Conservation (phyloP, 2,888 invertebrate genomes). For the Cephonodes hylas region DNA sequence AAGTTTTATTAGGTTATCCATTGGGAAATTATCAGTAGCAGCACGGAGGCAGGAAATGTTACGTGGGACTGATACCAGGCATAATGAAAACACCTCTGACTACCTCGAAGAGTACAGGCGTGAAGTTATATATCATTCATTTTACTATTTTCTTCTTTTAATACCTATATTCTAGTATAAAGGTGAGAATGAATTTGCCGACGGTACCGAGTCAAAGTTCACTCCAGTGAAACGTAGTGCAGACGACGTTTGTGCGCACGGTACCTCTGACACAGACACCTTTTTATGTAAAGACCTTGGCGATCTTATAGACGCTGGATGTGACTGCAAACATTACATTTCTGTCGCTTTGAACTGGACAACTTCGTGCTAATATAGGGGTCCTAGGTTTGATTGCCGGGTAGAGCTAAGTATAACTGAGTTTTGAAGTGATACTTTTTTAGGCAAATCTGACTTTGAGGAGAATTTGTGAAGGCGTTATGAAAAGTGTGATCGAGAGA, state of each 20-base stretch:
- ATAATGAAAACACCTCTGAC: neutral
- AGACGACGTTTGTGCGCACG: slow-evolving; percentile 69
- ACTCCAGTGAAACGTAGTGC: slow-evolving; percentile 63
- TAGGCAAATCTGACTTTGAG: too few relatives aligned
- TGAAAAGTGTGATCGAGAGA: too few relatives aligned
- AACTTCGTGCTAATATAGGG: too few relatives aligned
- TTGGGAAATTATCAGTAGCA: too few relatives aligned
- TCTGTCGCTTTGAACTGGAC: neutral
- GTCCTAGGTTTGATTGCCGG: too few relatives aligned
- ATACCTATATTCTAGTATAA: neutral
- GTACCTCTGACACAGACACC: slow-evolving; percentile 70
- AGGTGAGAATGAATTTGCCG: slow-evolving; percentile 30
- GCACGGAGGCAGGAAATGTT: neutral
- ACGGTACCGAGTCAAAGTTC: slow-evolving; percentile 52
- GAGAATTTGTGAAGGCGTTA: too few relatives aligned
- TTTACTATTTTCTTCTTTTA: neutral
- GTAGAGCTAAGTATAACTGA: too few relatives aligned
- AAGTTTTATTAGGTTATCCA: too few relatives aligned
- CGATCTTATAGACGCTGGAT: neutral
- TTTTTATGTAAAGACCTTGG: slow-evolving; percentile 34
- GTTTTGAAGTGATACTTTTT: too few relatives aligned
- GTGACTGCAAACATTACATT: neutral
- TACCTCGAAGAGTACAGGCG: neutral
- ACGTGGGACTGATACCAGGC: neutral
- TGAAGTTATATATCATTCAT: neutral